Percentiles rank a stretch among this genome's conserved stretches.
Conservation (phyloP, 2,888 invertebrate species). For the Biston stratarius region DNA sequence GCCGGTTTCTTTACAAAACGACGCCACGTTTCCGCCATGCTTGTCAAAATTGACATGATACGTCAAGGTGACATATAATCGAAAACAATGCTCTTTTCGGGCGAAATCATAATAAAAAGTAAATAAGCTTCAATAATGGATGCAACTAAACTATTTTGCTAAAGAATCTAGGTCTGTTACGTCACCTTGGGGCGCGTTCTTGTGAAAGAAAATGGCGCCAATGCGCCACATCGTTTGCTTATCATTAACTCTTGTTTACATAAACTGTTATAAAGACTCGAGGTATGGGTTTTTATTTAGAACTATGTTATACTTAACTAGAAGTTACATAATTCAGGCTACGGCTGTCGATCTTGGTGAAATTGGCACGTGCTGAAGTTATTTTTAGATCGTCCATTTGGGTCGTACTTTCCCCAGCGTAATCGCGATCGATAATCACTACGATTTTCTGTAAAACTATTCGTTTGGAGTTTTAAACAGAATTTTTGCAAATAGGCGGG, state of each 20-base stretch:
- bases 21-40: conserved; percentile 86
- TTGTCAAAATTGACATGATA: conserved; percentile 84
- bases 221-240: conserved; percentile 58
- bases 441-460: conserved; percentile 19
- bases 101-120: conserved; percentile 57
- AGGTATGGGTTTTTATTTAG: not conserved
- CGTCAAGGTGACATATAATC: conserved; percentile 85
- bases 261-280: conserved; percentile 3
- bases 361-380: conserved; percentile 76
- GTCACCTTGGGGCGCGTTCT: conserved; percentile 73
- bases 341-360: conserved; percentile 32
- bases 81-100: conserved; percentile 76
- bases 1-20: conserved; percentile 73
- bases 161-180: conserved; percentile 73
- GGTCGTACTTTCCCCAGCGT: conserved; percentile 55
- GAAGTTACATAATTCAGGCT: conserved; percentile 45
- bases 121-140: conserved; percentile 40
- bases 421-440: conserved; percentile 59
- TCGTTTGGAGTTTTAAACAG: not conserved
- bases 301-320: conserved; percentile 12
- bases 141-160: conserved; percentile 44
- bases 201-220: conserved; percentile 85
- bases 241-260: conserved; percentile 41
- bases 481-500: conserved; percentile 16
- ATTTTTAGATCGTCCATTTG: conserved; percentile 73